phyloP scores from a whole-genome alignment of 2,113 vertebrate genomes.

The Melanerpes aurifrons region DNA sequence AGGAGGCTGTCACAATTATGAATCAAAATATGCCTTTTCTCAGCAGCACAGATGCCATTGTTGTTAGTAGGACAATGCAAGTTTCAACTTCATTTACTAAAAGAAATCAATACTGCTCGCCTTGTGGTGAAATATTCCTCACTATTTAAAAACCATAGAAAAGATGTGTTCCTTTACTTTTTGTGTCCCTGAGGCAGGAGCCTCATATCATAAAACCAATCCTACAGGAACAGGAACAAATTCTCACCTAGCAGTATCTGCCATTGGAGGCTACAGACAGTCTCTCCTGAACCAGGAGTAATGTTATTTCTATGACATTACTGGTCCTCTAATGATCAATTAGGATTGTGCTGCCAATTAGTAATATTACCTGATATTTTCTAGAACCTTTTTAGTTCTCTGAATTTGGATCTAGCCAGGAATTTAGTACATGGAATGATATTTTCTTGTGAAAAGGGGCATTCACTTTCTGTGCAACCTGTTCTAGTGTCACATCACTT shows the following conservation, averaged over 20 bases:
- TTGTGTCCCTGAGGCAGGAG: neutral
- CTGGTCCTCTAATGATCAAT: neutral
- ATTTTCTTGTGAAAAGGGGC: no score
- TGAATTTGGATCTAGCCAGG: neutral
- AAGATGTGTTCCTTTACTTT: neutral
- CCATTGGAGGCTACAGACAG: neutral
- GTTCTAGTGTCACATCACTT: no score
- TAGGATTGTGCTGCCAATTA: neutral
- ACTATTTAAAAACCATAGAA: neutral
- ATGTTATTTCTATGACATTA: neutral
- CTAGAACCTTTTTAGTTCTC: neutral
- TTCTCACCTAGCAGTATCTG: neutral
- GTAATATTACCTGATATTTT: neutral
- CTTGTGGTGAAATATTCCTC: neutral
- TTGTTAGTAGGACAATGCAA: neutral
- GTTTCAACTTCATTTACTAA: neutral
- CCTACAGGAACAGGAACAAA: neutral
- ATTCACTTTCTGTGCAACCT: no score
- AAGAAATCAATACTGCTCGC: neutral
- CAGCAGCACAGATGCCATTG: neutral
- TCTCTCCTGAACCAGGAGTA: neutral
- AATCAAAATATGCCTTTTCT: neutral
- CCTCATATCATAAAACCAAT: neutral
- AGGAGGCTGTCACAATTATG: neutral
- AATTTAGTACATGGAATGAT: no score